phyloP scores from a whole-genome alignment of 30 jellyfish, hydroid and myxozoan species.

The Aurelia aurita region DNA sequence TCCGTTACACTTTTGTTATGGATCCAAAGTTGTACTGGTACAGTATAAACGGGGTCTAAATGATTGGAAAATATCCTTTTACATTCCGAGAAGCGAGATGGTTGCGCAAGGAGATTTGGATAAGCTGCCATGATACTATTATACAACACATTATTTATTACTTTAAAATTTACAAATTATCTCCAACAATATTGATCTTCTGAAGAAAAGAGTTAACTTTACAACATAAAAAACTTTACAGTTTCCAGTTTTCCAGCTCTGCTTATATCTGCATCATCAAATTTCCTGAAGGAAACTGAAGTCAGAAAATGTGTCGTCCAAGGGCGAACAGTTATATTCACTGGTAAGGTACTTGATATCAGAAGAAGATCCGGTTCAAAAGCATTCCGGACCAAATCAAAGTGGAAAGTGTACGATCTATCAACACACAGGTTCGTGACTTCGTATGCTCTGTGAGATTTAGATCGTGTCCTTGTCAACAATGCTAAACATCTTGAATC shows the following conservation, averaged over 20 bases:
- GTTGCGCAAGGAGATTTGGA: no score
- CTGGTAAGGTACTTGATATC: slow-evolving; percentile 69
- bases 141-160: no score
- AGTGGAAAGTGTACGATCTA: slow-evolving; percentile 71
- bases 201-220: neutral
- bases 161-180: no score
- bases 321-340: slow-evolving; percentile 62
- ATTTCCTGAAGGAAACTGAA: slow-evolving; percentile 54
- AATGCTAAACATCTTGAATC: slow-evolving; percentile 92
- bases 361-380: slow-evolving; percentile 22
- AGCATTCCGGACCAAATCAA: slow-evolving; percentile 42
- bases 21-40: no score
- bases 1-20: no score
- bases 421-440: slow-evolving; percentile 87
- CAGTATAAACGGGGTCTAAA: no score
- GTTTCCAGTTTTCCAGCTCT: slow-evolving; percentile 42
- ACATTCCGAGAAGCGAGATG: no score
- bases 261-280: slow-evolving; percentile 47
- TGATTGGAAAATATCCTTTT: no score
- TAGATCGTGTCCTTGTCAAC: slow-evolving; percentile 74
- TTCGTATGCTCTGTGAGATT: slow-evolving; percentile 78
- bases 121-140: no score
- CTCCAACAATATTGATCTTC: no score
- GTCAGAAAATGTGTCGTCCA: slow-evolving; percentile 90
- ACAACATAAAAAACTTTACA: slow-evolving; percentile 13